These are phyloP conservation scores for Meliscaeva auricollis DNA, from an alignment of 2,888 invertebrate genomes.

Conservation along the genomic window DNA sequence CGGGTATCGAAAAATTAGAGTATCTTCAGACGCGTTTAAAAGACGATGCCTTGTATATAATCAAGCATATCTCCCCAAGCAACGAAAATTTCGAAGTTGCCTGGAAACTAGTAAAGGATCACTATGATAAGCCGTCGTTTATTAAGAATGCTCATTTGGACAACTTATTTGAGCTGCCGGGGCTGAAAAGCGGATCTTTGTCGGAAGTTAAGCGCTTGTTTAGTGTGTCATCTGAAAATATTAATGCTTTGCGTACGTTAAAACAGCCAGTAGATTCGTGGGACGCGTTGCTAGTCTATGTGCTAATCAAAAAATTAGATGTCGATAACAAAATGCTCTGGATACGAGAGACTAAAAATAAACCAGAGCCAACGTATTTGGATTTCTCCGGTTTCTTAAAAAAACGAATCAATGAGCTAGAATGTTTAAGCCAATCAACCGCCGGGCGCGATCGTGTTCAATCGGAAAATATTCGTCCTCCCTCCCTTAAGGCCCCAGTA, in stretches of 20 bases:
- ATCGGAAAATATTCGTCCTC: not conserved
- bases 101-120: not conserved
- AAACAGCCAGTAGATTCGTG: slow-evolving; percentile 29
- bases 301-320: slow-evolving; percentile 8
- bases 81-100: slow-evolving; percentile 1
- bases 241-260: slow-evolving; percentile 31
- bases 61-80: not conserved
- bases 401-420: slow-evolving; percentile 25
- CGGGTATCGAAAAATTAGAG: slow-evolving; percentile 6
- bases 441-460: not conserved
- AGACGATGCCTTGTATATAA: not conserved
- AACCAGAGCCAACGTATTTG: not conserved
- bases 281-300: slow-evolving; percentile 15
- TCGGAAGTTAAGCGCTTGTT: not conserved
- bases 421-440: slow-evolving; percentile 21
- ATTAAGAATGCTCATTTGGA: not conserved
- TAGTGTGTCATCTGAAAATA: slow-evolving; percentile 16
- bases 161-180: not conserved
- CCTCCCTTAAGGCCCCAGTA: not conserved
- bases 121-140: not conserved
- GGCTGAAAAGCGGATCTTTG: too few species aligned
- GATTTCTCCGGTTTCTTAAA: slow-evolving; percentile 12
- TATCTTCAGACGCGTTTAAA: slow-evolving; percentile 2
- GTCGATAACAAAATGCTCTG: slow-evolving; percentile 17
- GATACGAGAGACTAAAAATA: slow-evolving; percentile 4